These are phyloP conservation scores for Myoxocephalus aenaeus DNA, from an alignment of 2,797 vertebrate species.

Conservation along the genomic window DNA sequence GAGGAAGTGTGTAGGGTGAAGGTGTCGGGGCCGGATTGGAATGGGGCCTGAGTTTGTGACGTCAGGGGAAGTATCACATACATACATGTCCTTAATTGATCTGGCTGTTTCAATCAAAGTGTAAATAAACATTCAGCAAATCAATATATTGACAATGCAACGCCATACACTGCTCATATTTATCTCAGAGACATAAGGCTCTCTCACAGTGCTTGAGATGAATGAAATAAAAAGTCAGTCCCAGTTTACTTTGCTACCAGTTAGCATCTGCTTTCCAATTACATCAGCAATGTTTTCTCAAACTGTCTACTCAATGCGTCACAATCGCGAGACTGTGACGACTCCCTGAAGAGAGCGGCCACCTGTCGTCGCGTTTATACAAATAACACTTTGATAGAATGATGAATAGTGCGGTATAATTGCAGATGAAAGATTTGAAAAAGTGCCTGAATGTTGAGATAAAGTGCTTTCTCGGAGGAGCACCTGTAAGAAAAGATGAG, in stretches of 20 bases:
- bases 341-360: slow-evolving; percentile 44
- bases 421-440: slow-evolving; percentile 46
- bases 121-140: background rate
- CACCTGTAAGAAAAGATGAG: slow-evolving; percentile 27
- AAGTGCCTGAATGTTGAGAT: slow-evolving; percentile 22
- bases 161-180: background rate
- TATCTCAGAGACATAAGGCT: slow-evolving; percentile 33
- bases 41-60: background rate
- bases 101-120: background rate
- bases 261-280: slow-evolving; percentile 50
- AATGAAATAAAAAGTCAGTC: slow-evolving; percentile 30
- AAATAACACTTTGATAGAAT: slow-evolving; percentile 47
- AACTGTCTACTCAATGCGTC: slow-evolving; percentile 30
- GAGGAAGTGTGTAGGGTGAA: background rate
- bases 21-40: background rate
- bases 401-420: slow-evolving; percentile 48
- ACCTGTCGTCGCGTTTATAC: slow-evolving; percentile 51
- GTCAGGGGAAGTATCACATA: background rate
- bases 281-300: slow-evolving; percentile 37
- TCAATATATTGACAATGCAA: background rate
- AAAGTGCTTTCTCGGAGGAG: slow-evolving; percentile 20
- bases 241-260: slow-evolving; percentile 28
- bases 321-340: slow-evolving; percentile 23
- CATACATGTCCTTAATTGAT: background rate
- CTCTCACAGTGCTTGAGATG: slow-evolving; percentile 35